A percentile compares a stretch with the other conserved stretches of the same genome.
Conservation (phyloP, 2,888 invertebrate genomes). For the Nomada lathburiana region DNA sequence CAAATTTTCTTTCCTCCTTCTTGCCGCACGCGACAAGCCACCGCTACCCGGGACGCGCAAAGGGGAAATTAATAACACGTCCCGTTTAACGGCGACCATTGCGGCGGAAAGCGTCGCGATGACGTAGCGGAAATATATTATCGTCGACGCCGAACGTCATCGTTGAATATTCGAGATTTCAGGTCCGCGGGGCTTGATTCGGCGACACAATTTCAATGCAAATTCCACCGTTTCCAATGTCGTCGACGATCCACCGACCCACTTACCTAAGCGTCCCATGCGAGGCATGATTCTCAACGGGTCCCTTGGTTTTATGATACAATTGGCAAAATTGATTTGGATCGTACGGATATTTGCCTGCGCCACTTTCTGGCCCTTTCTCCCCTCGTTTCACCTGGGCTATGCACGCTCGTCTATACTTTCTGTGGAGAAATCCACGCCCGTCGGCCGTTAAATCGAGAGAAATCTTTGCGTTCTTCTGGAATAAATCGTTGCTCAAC, state of each 20-base stretch:
- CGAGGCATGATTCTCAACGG: not conserved
- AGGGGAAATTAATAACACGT: constrained; percentile 49
- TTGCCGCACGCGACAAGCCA: not conserved
- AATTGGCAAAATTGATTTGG: too few species aligned
- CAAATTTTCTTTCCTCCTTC: constrained; percentile 40
- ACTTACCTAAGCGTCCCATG: not conserved
- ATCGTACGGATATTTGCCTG: too few species aligned
- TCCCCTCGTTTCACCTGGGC: too few species aligned
- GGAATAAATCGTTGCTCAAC: too few species aligned
- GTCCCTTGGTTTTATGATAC: not conserved
- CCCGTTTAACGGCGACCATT: constrained; percentile 18
- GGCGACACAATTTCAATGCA: constrained; percentile 60
- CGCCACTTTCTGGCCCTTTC: too few species aligned
- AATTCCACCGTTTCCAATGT: constrained; percentile 27
- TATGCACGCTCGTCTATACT: too few species aligned
- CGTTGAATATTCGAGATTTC: constrained; percentile 53
- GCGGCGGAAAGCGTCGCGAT: constrained; percentile 8
- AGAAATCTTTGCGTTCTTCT: too few species aligned
- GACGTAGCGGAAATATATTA: constrained; percentile 50
- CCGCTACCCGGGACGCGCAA: not conserved
- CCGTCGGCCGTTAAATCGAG: too few species aligned
- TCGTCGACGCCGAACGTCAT: constrained; percentile 40
- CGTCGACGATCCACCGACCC: constrained; percentile 14
- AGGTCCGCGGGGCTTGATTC: constrained; percentile 44
- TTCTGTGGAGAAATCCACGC: too few species aligned